Conservation (phyloP, 2,888 invertebrate species). For the Aplocera efformata region DNA sequence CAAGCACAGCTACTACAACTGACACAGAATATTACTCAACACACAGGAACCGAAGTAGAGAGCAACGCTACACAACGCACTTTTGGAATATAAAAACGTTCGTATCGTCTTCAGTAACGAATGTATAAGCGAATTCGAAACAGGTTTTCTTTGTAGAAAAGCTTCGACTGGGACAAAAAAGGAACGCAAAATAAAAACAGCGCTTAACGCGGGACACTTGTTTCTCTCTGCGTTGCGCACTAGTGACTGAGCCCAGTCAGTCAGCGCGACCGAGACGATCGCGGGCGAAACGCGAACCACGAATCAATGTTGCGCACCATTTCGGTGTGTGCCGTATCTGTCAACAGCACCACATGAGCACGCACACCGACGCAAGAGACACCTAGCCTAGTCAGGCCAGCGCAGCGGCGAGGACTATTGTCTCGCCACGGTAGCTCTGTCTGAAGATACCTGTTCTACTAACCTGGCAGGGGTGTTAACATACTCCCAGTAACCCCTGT, state of each 20-base stretch:
- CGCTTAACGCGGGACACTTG: conserved; percentile 59
- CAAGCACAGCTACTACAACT: conserved; percentile 75
- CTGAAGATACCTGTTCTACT: conserved; percentile 46
- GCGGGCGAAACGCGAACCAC: conserved; percentile 57
- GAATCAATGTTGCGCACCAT: conserved; percentile 75
- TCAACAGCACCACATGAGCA: conserved; percentile 44
- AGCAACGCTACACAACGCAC: conserved; percentile 50
- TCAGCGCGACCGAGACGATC: conserved; percentile 44
- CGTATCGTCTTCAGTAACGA: conserved; percentile 42
- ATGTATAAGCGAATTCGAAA: conserved; percentile 51
- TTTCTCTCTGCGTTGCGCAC: conserved; percentile 73
- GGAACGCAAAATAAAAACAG: conserved; percentile 63
- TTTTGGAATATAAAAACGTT: conserved; percentile 40
- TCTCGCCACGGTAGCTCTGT: conserved; percentile 43
- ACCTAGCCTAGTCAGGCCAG: conserved; percentile 23
- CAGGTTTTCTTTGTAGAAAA: conserved; percentile 61
- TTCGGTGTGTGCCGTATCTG: conserved; percentile 52
- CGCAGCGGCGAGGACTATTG: conserved; percentile 33
- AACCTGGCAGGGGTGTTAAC: conserved; percentile 42
- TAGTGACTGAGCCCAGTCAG: conserved; percentile 66
- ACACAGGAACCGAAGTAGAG: conserved; percentile 66
- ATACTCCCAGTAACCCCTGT: conserved; percentile 48
- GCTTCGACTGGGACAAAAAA: conserved; percentile 52
- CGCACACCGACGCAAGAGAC: conserved; percentile 31
- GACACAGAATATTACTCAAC: conserved; percentile 77